Percentiles rank a stretch among this genome's conserved stretches.
phyloP scores from a whole-genome alignment of 2,888 invertebrate genomes.

The Eupithecia dodoneata region DNA sequence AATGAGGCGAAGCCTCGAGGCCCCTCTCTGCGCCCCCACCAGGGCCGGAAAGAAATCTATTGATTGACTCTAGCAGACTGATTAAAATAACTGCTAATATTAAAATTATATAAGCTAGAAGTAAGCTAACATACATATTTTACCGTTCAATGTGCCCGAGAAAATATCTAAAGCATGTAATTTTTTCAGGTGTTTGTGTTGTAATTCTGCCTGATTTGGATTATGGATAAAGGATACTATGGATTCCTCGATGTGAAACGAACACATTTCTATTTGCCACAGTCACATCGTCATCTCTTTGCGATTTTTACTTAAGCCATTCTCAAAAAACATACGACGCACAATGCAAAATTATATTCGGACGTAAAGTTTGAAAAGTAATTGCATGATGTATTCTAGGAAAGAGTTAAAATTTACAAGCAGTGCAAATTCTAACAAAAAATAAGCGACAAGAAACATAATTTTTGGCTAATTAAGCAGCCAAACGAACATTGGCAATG shows the following conservation, averaged over 20 bases:
- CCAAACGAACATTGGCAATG: no score
- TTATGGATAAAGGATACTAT: neutral
- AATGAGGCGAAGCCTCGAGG: no score
- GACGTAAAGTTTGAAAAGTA: neutral
- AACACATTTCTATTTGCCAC: neutral
- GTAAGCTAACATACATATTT: neutral
- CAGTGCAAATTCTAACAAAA: neutral
- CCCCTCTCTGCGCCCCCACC: no score
- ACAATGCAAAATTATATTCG: neutral
- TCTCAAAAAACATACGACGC: neutral
- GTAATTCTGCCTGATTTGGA: slow-evolving; percentile 24
- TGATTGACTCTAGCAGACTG: no score
- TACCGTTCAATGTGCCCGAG: neutral
- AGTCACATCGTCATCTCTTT: neutral
- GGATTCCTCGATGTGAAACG: slow-evolving; percentile 16
- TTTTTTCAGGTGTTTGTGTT: slow-evolving; percentile 22
- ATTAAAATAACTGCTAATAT: neutral
- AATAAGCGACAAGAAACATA: neutral
- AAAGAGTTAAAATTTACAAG: neutral
- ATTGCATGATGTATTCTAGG: neutral
- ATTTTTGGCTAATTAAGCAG: neutral
- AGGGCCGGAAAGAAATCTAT: no score
- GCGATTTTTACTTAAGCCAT: neutral
- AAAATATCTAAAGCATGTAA: neutral
- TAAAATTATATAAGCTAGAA: neutral